Evolutionary conservation across 2,113 vertebrate species (phyloP), one percentile per base, ranked within the genome.

Genomic region (Daboia siamensis): DNA sequence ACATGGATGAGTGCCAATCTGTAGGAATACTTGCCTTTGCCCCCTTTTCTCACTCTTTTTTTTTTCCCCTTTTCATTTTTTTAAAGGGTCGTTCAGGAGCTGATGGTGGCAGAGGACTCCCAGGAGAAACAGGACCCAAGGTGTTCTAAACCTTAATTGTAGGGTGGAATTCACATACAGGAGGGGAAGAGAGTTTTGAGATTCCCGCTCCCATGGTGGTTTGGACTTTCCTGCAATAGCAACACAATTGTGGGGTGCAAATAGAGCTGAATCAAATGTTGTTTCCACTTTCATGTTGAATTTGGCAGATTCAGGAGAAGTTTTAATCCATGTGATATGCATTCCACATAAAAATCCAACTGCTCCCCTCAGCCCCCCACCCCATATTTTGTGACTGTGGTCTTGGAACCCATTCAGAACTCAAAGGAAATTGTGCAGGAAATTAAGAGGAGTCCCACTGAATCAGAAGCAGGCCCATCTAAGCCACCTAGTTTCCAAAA

Each of bases 71-170:
- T 61, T 85, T 0, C 0, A 39, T 12, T 39, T 3, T 69, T 48
- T 90, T 46, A 0, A 33, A 99, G 98, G 98, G 98, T 15, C 98
- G 96, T 3, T 88, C 97, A 0, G 99, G 99, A 96, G 94, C 97
- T 0, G 98, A 99, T 0, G 99, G 99, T 4, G 98, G 97, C 87
- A 98, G 99, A n/a, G 99, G 99, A 44, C 95, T 97, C 85, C 99
- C 98, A 0, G 99, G 99, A 56, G 98, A 99, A 94, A 98, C 98
- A 0, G 99, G 99, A 69, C 74, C 97, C 12, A 99, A 99, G 98
- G 99, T 99, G 88, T 29, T 21, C 0, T 80, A 52, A 0, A 0
- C 1, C 13, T 80, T 55, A 44, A n/a, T 21, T 69, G 29, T 2
- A 86, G 90, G 56, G 6, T 89, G 21, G n/a, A 23, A 17, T 85